Conservation (phyloP, 2,797 vertebrate genomes). For the Schizopygopsis pylzovi region DNA sequence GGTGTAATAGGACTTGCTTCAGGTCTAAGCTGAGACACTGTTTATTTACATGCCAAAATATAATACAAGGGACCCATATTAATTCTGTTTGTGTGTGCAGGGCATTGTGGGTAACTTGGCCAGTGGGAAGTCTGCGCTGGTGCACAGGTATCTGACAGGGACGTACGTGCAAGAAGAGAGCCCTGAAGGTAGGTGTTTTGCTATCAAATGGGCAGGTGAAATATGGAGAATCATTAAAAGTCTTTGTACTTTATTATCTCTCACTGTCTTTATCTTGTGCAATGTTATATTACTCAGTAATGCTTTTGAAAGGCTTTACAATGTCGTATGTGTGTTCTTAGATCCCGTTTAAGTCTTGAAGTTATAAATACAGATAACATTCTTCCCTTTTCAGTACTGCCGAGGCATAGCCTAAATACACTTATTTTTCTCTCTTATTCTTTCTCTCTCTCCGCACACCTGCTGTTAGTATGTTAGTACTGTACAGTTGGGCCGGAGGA, state of each 20-base stretch:
- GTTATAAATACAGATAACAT: background rate
- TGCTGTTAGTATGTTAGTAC: background rate
- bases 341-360: background rate
- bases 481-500: background rate
- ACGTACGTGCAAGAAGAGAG: slow-evolving; percentile 97
- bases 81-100: slow-evolving; percentile 67
- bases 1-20: background rate
- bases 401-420: background rate
- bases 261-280: background rate
- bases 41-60: slow-evolving; percentile 1
- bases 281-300: background rate
- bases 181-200: slow-evolving; percentile 86
- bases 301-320: background rate
- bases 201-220: background rate
- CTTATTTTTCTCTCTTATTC: slow-evolving; percentile 19
- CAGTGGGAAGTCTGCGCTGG: slow-evolving; percentile 95
- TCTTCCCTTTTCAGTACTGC: background rate
- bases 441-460: background rate
- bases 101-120: slow-evolving; percentile 97
- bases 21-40: background rate
- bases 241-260: background rate
- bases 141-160: slow-evolving; percentile 95
- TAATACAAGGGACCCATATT: background rate
- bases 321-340: background rate
- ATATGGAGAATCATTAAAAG: background rate